A percentile compares a stretch with the other conserved stretches of the same genome.
These are phyloP conservation scores for Eptesicus fuscus DNA, from an alignment of 2,113 vertebrate genomes.

Conservation along the genomic window DNA sequence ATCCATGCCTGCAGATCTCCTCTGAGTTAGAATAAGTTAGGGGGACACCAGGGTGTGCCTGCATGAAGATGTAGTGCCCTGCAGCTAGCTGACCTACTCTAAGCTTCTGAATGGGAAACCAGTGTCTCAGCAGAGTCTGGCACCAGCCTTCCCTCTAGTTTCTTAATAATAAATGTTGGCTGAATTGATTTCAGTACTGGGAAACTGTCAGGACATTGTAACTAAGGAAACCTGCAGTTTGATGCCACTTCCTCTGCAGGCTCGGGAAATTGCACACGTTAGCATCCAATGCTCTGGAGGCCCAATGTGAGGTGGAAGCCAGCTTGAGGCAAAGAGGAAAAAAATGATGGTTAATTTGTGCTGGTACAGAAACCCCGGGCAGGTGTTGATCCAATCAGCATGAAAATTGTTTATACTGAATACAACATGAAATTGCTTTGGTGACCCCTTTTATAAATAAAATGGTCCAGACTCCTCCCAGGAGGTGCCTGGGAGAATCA, in stretches of 20 bases:
- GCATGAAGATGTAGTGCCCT: background rate
- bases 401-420: background rate
- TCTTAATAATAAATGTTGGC: background rate
- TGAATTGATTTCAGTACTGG: background rate
- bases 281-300: accelerated
- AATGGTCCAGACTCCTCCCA: background rate
- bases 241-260: background rate
- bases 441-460: background rate
- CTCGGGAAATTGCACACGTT: accelerated
- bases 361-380: background rate
- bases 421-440: background rate
- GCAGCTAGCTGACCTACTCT: background rate
- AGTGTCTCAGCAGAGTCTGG: background rate
- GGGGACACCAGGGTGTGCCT: background rate
- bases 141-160: background rate
- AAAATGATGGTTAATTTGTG: background rate
- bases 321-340: background rate
- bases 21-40: background rate
- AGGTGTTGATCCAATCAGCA: background rate
- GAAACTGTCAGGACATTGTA: background rate
- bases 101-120: background rate
- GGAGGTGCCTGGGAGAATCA: background rate
- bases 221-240: background rate
- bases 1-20: background rate
- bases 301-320: background rate